Evolutionary conservation across 2,797 vertebrate genomes (phyloP).

Genomic region (Holocentrus rufus): DNA sequence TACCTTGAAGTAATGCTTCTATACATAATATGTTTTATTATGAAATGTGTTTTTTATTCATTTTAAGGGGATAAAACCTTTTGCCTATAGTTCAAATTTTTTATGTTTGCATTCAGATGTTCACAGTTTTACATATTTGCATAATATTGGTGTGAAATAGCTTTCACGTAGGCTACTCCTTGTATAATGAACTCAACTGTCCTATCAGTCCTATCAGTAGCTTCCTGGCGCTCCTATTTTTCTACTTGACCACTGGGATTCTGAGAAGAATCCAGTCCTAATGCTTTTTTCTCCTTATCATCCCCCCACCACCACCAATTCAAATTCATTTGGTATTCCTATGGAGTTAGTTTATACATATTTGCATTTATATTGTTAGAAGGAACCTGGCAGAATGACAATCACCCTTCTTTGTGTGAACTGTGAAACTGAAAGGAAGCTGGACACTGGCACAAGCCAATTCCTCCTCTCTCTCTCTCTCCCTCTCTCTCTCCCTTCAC

Average conservation of each 20-base stretch:
- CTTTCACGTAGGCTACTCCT: slow-evolving; percentile 1
- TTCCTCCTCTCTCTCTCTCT: slow-evolving; percentile 37
- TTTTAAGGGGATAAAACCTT: not conserved
- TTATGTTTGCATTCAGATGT: not conserved
- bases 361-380: slow-evolving; percentile 76
- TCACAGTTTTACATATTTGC: slow-evolving; percentile 14
- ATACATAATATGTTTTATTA: too few relatives aligned
- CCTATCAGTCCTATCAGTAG: slow-evolving; percentile 18
- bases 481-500: slow-evolving; percentile 13
- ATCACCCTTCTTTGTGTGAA: slow-evolving; percentile 53
- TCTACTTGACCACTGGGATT: slow-evolving; percentile 7
- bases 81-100: not conserved
- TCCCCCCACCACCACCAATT: slow-evolving; percentile 42
- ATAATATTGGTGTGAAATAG: not conserved
- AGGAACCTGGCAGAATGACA: slow-evolving; percentile 61
- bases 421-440: slow-evolving; percentile 41
- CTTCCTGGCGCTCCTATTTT: slow-evolving; percentile 29
- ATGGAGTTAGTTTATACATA: slow-evolving; percentile 61
- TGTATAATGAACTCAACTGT: not conserved
- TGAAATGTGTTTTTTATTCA: too few relatives aligned
- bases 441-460: slow-evolving; percentile 17
- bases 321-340: slow-evolving; percentile 55
- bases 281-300: slow-evolving; percentile 55
- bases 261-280: slow-evolving; percentile 36
- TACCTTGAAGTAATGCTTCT: too few relatives aligned